Base-by-base conservation (phyloP, 2,888 invertebrate species). In the Meliscaeva auricollis region DNA sequence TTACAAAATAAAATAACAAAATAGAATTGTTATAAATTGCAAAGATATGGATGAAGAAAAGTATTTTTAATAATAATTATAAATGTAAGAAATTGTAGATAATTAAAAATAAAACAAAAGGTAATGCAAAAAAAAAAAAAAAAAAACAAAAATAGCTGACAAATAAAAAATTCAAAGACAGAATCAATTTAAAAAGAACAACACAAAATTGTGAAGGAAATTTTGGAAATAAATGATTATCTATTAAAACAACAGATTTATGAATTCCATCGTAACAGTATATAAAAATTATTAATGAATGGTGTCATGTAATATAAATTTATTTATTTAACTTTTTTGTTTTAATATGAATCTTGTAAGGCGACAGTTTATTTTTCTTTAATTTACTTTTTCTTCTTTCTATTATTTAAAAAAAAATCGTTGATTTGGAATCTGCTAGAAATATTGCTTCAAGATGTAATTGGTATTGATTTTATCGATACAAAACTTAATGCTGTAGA, bases 181-280 rank as follows among this genome's bases (percentile, higher is more conserved):
- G n/a, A n/a, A n/a, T n/a, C n/a, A n/a, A n/a, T n/a, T n/a, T n/a
- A 22, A 58, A 64, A 54, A 56, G 17, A 15, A 54, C n/a, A 54
- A 30, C 15, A 54, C 9, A 32, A 13, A 54, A 32, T 41, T 20
- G 30, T 60, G 50, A 50, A 35, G 22, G 44, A 79, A 74, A 64
- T 78, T 78, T 50, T 69, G 64, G 69, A 44, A 75, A 81, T 17
- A 17, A 64, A 81, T 81, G 85, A 85, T 81, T 85, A 30, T 58
- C 60, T 85, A 85, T 85, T 85, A 85, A 85, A 85, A 85, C 85
- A 85, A 85, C 85, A 81, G 81, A 81, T 81, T 58, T 60, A 77
- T 73, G 41, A 60, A 76, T 56, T 68, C 35, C 62, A 73, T 64
- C 41, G 35, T 44, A 54, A 75, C 69, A 62, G 60, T 68, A 73